Conservation (phyloP, 2,797 vertebrate genomes). For the Neosilurus mollespiculum region DNA sequence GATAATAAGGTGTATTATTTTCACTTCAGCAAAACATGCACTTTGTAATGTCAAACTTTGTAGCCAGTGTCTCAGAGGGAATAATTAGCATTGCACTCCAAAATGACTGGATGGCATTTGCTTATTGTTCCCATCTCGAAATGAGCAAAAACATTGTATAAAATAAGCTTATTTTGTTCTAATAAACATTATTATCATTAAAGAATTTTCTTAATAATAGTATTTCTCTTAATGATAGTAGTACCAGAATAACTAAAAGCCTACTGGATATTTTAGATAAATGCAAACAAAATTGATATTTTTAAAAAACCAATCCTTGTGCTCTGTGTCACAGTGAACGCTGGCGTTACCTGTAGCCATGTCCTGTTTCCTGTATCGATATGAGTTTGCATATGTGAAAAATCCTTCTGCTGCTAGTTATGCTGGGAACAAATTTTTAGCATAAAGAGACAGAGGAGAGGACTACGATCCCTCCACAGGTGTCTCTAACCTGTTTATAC, state of each 20-base stretch:
- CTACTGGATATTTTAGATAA: not conserved
- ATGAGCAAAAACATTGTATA: not conserved
- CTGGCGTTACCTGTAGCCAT: not conserved
- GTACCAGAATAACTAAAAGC: not conserved
- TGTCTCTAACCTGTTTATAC: not conserved
- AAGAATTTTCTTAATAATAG: not conserved
- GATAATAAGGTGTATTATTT: not conserved
- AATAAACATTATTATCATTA: not conserved
- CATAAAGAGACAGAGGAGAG: not conserved
- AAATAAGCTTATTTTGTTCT: not conserved
- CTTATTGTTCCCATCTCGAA: not conserved
- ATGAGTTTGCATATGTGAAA: not conserved
- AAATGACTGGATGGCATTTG: not conserved
- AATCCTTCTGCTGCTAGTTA: not conserved
- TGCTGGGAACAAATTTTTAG: not conserved
- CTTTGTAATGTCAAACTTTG: not conserved
- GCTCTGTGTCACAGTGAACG: not conserved
- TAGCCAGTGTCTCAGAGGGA: not conserved
- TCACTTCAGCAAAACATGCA: not conserved
- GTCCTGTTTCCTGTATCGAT: not conserved
- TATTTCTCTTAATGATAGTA: not conserved
- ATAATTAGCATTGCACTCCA: not conserved
- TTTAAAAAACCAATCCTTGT: conserved; percentile 34
- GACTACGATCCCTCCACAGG: not conserved
- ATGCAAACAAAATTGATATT: conserved; percentile 51